A percentile compares a stretch with the other conserved stretches of the same genome.
phyloP scores from a whole-genome alignment of 2,888 invertebrate genomes.

The Drosophila paracracens region DNA sequence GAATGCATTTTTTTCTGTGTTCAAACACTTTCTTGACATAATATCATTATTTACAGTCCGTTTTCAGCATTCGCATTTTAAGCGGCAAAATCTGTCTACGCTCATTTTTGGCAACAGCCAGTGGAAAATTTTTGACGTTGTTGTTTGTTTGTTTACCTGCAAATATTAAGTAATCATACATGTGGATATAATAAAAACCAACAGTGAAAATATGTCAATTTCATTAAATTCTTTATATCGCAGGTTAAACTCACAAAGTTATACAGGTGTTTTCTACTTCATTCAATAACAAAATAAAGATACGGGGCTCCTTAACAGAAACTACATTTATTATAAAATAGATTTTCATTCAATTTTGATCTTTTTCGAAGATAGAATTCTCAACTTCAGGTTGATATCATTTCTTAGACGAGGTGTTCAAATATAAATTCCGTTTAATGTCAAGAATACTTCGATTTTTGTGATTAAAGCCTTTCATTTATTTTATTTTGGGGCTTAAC shows the following conservation, averaged over 20 bases:
- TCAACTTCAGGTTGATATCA: not conserved
- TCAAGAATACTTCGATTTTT: not conserved
- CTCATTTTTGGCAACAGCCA: conserved; percentile 45
- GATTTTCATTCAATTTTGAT: not conserved
- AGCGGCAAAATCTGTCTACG: conserved; percentile 28
- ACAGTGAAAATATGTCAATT: conserved; percentile 9
- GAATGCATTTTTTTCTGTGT: not conserved
- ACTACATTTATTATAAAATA: not conserved
- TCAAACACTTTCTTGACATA: not conserved
- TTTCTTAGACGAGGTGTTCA: not conserved
- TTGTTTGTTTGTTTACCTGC: conserved; percentile 26
- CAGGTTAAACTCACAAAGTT: conserved; percentile 22
- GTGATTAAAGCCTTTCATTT: conserved; percentile 4
- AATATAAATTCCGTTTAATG: not conserved
- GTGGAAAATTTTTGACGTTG: conserved; percentile 40
- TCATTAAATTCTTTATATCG: conserved; percentile 10
- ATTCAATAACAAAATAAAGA: not conserved
- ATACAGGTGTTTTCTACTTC: conserved; percentile 44
- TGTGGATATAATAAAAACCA: conserved; percentile 10
- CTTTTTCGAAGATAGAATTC: not conserved
- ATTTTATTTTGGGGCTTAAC: conserved; percentile 4
- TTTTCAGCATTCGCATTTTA: conserved; percentile 5
- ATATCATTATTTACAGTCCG: not conserved
- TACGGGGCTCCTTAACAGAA: not conserved
- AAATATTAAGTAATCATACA: conserved; percentile 47